Percentiles rank a stretch among this genome's conserved stretches.
Conservation (phyloP, 2,888 invertebrate species). For the Notocelia uddmanniana region DNA sequence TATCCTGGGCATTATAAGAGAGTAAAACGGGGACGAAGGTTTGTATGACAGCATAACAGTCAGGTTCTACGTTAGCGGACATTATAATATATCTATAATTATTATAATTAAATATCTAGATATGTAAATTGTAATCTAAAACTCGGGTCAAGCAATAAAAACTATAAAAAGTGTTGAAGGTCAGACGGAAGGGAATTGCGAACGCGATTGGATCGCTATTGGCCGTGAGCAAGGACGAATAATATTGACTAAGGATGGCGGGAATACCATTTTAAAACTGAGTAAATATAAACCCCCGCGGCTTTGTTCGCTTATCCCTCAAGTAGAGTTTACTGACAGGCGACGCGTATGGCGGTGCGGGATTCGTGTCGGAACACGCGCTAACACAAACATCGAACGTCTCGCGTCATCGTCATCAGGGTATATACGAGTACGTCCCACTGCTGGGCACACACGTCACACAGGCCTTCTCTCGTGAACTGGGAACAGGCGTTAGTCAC, state of each 20-base stretch:
- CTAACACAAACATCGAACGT: no score
- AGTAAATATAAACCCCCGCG: not conserved
- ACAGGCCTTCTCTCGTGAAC: no score
- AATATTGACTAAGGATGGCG: slow-evolving; percentile 7
- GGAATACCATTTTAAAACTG: not conserved
- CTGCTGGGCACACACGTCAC: no score
- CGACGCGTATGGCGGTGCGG: no score
- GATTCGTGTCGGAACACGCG: no score
- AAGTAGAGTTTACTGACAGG: no score
- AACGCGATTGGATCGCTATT: slow-evolving; percentile 26
- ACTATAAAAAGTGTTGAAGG: slow-evolving; percentile 32
- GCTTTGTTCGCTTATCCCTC: not conserved
- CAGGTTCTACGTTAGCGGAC: no score
- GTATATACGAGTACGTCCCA: no score
- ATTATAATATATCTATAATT: not conserved
- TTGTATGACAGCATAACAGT: no score
- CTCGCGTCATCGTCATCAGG: not conserved
- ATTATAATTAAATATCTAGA: not conserved
- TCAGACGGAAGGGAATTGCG: slow-evolving; percentile 35
- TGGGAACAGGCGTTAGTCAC: no score
- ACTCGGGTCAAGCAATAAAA: slow-evolving; percentile 24
- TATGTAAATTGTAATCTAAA: slow-evolving; percentile 16
- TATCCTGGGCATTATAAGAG: no score
- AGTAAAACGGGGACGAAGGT: no score
- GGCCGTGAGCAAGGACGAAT: slow-evolving; percentile 40